Evolutionary conservation across 2,888 invertebrate species (phyloP).

Genomic region (Myopa tessellatipennis): DNA sequence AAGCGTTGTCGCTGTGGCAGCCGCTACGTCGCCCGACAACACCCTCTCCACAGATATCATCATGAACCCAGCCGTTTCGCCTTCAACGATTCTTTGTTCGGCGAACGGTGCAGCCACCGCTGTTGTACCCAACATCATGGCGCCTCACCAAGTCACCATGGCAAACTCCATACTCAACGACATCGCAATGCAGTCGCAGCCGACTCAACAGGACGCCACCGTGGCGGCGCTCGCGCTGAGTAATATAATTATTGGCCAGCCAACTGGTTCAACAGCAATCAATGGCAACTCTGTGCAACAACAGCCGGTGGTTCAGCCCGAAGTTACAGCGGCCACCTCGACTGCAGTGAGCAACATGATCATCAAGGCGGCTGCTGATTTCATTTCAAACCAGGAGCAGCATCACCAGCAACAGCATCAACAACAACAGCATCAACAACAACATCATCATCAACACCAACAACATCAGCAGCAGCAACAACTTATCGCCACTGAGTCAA

Average conservation of each 20-base stretch:
- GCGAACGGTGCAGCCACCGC: slow-evolving; percentile 62
- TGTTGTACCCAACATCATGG: slow-evolving; percentile 62
- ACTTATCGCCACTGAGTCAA: slow-evolving; percentile 44
- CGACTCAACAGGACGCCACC: slow-evolving; percentile 63
- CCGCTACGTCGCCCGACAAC: slow-evolving; percentile 31
- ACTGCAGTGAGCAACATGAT: slow-evolving; percentile 76
- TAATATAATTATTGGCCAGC: slow-evolving; percentile 66
- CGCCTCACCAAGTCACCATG: slow-evolving; percentile 65
- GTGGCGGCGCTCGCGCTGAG: slow-evolving; percentile 64
- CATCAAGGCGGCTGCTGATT: slow-evolving; percentile 79
- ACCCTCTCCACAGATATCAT: slow-evolving; percentile 71
- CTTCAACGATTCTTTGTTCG: slow-evolving; percentile 72
- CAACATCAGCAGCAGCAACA: slow-evolving; percentile 47
- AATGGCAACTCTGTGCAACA: slow-evolving; percentile 41
- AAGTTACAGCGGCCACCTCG: slow-evolving; percentile 63
- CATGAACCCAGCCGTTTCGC: slow-evolving; percentile 73
- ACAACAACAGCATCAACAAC: slow-evolving; percentile 70
- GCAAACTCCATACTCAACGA: slow-evolving; percentile 65
- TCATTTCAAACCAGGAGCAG: slow-evolving; percentile 74
- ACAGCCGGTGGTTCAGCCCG: slow-evolving; percentile 57
- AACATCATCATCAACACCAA: slow-evolving; percentile 55
- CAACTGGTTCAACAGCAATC: slow-evolving; percentile 51
- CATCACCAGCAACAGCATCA: slow-evolving; percentile 70
- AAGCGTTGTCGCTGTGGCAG: slow-evolving; percentile 43
- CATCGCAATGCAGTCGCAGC: slow-evolving; percentile 62